Percentiles rank a stretch among this genome's conserved stretches.
Evolutionary conservation across 2,797 vertebrate species (phyloP).

Genomic region (Hypotaenidia philippensis): DNA sequence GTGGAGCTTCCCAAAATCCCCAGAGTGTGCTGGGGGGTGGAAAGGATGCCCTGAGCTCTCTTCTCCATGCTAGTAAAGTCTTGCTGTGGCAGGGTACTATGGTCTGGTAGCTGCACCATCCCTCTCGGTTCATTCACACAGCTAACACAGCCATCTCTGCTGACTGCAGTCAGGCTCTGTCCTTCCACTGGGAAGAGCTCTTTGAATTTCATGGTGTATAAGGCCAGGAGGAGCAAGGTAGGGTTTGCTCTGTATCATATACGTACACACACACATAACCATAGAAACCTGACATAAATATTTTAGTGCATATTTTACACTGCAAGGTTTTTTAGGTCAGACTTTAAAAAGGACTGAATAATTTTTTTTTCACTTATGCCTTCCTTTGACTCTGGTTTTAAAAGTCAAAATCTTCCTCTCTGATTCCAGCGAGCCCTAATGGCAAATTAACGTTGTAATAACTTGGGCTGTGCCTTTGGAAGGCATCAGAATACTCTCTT

Average conservation of each 20-base stretch:
- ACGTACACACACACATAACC: background rate
- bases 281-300: slow-evolving; percentile 48
- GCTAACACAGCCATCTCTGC: rapidly evolving
- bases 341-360: slow-evolving; percentile 17
- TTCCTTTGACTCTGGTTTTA: background rate
- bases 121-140: rapidly evolving
- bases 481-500: background rate
- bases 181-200: background rate
- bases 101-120: background rate
- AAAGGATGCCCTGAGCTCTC: background rate
- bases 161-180: background rate
- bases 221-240: background rate
- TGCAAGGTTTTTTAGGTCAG: slow-evolving; percentile 22
- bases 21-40: background rate
- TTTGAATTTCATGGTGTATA: background rate
- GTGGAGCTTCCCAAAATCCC: background rate
- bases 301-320: slow-evolving; percentile 32
- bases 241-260: background rate
- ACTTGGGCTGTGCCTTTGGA: slow-evolving; percentile 17
- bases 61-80: background rate
- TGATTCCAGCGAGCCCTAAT: background rate
- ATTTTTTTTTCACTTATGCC: background rate
- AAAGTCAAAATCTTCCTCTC: background rate
- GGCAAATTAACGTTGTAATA: slow-evolving; percentile 17
- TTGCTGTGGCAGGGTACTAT: background rate